These are phyloP conservation scores for Styela plicata DNA, from an alignment of 23 tunicate species.

Conservation along the genomic window DNA sequence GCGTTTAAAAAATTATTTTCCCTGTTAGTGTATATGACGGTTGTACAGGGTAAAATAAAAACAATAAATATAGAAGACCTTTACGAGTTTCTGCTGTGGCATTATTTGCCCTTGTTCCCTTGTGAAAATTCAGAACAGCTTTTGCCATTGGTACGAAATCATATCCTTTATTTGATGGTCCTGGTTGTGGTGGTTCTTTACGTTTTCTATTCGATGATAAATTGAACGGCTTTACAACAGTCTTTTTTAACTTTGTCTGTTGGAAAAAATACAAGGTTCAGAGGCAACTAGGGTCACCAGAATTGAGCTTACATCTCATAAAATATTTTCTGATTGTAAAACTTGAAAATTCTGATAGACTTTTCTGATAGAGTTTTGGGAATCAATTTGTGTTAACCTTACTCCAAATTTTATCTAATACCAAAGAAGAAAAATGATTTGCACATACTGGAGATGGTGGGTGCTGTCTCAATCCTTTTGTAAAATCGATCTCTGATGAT, in stretches of 20 bases:
- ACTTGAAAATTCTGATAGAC: no score
- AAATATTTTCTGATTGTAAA: no score
- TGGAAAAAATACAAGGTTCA: not conserved
- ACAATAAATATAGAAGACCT: not conserved
- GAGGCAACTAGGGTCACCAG: no score
- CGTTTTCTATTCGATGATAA: slow-evolving; percentile 31
- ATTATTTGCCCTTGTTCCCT: slow-evolving; percentile 1
- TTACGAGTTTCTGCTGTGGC: not conserved
- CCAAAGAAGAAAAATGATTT: not conserved
- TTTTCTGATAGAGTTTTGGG: no score
- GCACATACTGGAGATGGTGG: slow-evolving; percentile 53
- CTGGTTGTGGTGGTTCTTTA: not conserved
- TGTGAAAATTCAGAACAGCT: slow-evolving; percentile 56
- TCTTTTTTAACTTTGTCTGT: slow-evolving; percentile 28
- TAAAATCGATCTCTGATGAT: slow-evolving; percentile 18
- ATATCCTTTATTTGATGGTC: not conserved
- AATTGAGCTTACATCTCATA: no score
- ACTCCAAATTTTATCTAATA: no score
- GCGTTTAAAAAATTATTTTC: no score
- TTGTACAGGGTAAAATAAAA: not conserved
- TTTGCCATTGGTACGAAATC: slow-evolving; percentile 70
- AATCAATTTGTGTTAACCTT: no score
- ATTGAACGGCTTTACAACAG: slow-evolving; percentile 51
- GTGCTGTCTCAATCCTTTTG: slow-evolving; percentile 34
- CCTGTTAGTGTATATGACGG: no score